These are phyloP conservation scores for Rousettus leschenaultii DNA, from an alignment of 2,113 vertebrate genomes.

Conservation along the genomic window DNA sequence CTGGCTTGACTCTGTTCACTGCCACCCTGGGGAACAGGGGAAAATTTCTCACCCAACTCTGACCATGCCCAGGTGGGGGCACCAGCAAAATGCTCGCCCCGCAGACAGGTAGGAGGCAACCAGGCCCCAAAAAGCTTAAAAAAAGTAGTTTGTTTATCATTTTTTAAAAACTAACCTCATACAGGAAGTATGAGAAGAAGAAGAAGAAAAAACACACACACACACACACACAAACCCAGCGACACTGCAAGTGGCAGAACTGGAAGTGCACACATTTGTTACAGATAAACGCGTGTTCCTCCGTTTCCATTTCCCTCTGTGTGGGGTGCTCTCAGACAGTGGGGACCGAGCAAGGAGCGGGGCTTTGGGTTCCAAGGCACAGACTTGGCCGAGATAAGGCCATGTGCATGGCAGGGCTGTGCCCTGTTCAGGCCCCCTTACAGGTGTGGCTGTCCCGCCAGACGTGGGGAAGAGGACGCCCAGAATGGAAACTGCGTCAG, in stretches of 20 bases:
- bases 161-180: conserved; percentile 85
- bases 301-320: background rate
- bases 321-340: background rate
- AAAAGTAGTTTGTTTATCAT: conserved; percentile 90
- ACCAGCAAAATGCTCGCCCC: background rate
- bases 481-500: background rate
- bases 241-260: conserved; percentile 41
- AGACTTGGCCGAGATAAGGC: background rate
- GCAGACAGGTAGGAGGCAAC: conserved; percentile 65
- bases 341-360: background rate
- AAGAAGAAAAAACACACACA: background rate
- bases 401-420: background rate
- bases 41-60: no score
- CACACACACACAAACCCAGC: conserved; percentile 2
- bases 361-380: background rate
- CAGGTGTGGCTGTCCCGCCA: background rate
- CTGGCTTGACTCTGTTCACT: background rate
- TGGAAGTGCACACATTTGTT: conserved; percentile 53
- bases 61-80: background rate
- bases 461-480: background rate
- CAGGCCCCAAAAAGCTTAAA: conserved; percentile 48
- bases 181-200: conserved; percentile 93
- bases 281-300: background rate
- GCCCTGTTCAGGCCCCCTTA: no score
- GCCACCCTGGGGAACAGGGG: background rate